Conservation (phyloP, 2,797 vertebrate species). For the Anguilla obscura region DNA sequence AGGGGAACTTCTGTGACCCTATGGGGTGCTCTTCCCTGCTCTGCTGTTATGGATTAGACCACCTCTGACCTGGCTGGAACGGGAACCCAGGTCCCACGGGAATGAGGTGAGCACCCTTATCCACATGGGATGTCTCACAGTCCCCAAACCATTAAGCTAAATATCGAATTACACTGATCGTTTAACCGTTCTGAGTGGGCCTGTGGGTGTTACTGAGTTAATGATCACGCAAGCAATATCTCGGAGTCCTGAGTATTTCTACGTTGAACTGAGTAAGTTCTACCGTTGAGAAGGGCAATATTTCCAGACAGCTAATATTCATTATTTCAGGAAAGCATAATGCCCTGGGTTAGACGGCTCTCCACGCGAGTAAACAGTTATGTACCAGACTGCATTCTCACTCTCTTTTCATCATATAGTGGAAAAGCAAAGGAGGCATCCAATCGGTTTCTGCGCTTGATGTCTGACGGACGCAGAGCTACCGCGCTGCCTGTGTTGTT, state of each 20-base stretch:
- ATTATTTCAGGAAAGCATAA: not conserved
- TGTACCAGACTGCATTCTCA: not conserved
- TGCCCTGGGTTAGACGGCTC: not conserved
- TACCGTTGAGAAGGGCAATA: not conserved
- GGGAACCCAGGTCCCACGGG: slow-evolving; percentile 24
- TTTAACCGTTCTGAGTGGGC: slow-evolving; percentile 34
- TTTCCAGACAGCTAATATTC: not conserved
- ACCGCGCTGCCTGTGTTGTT: not conserved
- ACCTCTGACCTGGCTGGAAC: slow-evolving; percentile 37
- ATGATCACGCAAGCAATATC: not conserved
- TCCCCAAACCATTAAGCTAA: slow-evolving; percentile 36
- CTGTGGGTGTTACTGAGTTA: not conserved
- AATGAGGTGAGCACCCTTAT: slow-evolving; percentile 20
- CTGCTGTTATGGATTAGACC: slow-evolving; percentile 34
- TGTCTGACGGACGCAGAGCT: not conserved
- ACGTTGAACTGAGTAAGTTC: not conserved
- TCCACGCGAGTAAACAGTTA: not conserved
- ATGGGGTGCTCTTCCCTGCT: slow-evolving; percentile 33
- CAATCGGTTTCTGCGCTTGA: not conserved
- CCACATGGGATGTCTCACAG: not conserved
- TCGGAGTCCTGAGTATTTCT: not conserved
- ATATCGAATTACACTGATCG: slow-evolving; percentile 28
- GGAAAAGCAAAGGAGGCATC: not conserved
- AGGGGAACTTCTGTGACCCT: slow-evolving; percentile 18
- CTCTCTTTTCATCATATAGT: not conserved